phyloP scores from a whole-genome alignment of 2,888 invertebrate species.

The Teinopalpus imperialis region DNA sequence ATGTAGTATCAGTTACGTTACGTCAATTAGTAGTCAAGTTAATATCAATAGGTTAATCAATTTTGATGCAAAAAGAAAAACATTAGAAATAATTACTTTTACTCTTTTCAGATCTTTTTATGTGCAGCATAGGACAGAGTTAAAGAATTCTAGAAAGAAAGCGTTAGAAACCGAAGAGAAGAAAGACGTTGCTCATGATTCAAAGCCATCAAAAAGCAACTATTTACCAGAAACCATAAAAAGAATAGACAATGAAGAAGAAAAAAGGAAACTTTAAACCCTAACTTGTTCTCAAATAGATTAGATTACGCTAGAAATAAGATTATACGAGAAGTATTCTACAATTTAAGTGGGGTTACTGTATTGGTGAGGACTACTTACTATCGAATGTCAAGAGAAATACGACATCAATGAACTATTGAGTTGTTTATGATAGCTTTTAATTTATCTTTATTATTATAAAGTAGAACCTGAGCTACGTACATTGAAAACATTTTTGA shows the following conservation, averaged over 20 bases:
- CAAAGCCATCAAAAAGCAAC: conserved; percentile 36
- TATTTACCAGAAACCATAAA: conserved; percentile 29
- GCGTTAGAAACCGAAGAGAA: conserved; percentile 61
- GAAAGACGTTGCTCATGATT: conserved; percentile 42
- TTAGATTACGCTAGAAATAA: conserved; percentile 7
- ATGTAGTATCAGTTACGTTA: too few relatives aligned
- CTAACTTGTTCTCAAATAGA: conserved; percentile 7
- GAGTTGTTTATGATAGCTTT: too few relatives aligned
- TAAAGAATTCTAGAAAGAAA: conserved; percentile 48
- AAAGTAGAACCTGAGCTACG: too few relatives aligned
- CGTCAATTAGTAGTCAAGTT: too few relatives aligned
- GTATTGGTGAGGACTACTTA: not conserved
- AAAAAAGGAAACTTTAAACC: conserved; percentile 13
- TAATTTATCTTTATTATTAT: too few relatives aligned
- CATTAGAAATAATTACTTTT: too few relatives aligned
- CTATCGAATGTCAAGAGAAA: not conserved
- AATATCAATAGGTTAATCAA: too few relatives aligned
- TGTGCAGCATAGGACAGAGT: conserved; percentile 47
- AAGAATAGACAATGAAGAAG: conserved; percentile 22
- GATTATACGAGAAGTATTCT: not conserved
- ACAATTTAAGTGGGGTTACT: conserved; percentile 4
- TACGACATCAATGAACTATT: too few relatives aligned
- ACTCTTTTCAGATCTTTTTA: conserved; percentile 56
- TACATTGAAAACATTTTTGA: too few relatives aligned
- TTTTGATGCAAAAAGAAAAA: too few relatives aligned